Evolutionary conservation across 2,113 vertebrate species (phyloP).

Genomic region (Cariama cristata): DNA sequence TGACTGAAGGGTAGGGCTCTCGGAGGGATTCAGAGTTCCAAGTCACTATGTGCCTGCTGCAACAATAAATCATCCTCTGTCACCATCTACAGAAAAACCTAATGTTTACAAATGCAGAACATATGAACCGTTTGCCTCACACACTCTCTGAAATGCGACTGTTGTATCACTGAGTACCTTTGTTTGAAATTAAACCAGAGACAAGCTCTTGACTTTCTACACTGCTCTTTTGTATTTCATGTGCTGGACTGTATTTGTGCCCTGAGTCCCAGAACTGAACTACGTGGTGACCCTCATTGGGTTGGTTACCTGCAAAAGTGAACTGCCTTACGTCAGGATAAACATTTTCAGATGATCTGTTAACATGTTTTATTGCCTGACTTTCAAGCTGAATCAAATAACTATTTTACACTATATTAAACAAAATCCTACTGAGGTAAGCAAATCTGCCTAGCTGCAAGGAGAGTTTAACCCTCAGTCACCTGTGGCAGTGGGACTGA

Average conservation of each 20-base stretch:
- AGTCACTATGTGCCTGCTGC: neutral
- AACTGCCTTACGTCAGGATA: neutral
- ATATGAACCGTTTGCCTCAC: neutral
- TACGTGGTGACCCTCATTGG: neutral
- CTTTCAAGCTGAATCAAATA: neutral
- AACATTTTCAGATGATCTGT: neutral
- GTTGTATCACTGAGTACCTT: neutral
- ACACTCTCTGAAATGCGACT: neutral
- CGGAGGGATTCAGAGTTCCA: neutral
- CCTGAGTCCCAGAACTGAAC: neutral
- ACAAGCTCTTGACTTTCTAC: neutral
- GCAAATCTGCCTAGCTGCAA: conserved; percentile 12
- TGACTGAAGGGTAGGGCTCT: neutral
- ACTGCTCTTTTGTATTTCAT: neutral
- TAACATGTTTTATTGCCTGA: neutral
- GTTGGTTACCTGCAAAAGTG: neutral
- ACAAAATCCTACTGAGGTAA: neutral
- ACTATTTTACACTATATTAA: neutral
- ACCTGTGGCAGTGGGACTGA: neutral
- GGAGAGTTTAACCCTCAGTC: neutral
- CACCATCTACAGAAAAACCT: neutral
- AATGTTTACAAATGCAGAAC: neutral
- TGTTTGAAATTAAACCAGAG: neutral
- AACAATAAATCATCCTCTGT: neutral
- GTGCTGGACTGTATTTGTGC: too few species aligned